Evolutionary conservation across 2,888 invertebrate species (phyloP).

Genomic region (Schizaphis graminum): DNA sequence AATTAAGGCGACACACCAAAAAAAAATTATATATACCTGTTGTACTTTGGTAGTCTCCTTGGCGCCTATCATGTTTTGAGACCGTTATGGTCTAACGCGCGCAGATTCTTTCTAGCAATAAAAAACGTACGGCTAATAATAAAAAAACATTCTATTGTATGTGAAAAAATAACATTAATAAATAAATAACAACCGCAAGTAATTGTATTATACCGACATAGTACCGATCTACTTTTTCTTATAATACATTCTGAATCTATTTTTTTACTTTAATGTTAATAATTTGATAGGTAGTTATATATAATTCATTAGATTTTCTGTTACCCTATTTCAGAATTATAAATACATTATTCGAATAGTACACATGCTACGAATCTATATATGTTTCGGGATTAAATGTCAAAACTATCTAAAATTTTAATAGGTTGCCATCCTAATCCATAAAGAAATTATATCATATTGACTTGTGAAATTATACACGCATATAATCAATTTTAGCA

Average conservation of each 20-base stretch:
- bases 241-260: not conserved
- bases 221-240: not conserved
- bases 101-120: slow-evolving; percentile 29
- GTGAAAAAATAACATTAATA: slow-evolving; percentile 30
- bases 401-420: not conserved
- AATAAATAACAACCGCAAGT: slow-evolving; percentile 45
- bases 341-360: not conserved
- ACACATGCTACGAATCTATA: not conserved
- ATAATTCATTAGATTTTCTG: not conserved
- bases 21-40: not conserved
- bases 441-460: not conserved
- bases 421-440: not conserved
- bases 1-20: not conserved
- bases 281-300: not conserved
- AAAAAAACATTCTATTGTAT: slow-evolving; percentile 51
- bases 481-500: not conserved
- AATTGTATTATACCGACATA: slow-evolving; percentile 44
- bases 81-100: slow-evolving; percentile 56
- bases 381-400: not conserved
- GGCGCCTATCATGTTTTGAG: slow-evolving; percentile 61
- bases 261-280: not conserved
- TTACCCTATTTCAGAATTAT: not conserved
- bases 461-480: not conserved
- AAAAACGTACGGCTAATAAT: slow-evolving; percentile 31
- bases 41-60: slow-evolving; percentile 25